Evolutionary conservation across 2,888 invertebrate genomes (phyloP).

Genomic region (Tortrix viridana): DNA sequence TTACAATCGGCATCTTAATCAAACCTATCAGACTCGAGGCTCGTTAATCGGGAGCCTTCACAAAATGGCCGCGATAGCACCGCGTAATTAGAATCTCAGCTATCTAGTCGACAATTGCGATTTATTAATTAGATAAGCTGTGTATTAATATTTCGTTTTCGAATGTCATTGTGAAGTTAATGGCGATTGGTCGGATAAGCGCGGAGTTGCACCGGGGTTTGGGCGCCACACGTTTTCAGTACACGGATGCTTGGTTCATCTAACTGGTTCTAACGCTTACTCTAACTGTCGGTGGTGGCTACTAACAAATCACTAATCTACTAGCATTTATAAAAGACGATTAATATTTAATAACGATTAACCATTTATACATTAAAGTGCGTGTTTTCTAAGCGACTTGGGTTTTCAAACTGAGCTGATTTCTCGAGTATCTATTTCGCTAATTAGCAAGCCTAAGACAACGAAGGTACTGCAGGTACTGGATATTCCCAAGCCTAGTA

Average conservation of each 20-base stretch:
- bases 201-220: conserved; percentile 69
- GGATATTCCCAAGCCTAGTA: conserved; percentile 42
- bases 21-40: conserved; percentile 55
- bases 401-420: neutral
- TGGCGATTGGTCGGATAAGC: conserved; percentile 75
- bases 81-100: conserved; percentile 73
- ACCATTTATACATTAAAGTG: neutral
- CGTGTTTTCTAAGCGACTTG: neutral
- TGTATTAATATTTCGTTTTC: conserved; percentile 68
- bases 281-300: conserved; percentile 57
- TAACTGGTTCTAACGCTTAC: conserved; percentile 55
- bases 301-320: conserved; percentile 51
- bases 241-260: conserved; percentile 48
- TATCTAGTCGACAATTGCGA: conserved; percentile 72
- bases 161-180: conserved; percentile 60
- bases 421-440: neutral
- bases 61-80: conserved; percentile 61
- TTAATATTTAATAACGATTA: neutral
- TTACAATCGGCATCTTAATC: conserved; percentile 67
- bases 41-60: conserved; percentile 58
- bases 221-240: conserved; percentile 62
- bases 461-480: neutral
- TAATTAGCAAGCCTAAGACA: neutral
- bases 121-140: conserved; percentile 73
- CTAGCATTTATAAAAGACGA: conserved; percentile 19